Evolutionary conservation across 2,797 vertebrate genomes (phyloP), one percentile per base, ranked within the genome.

Genomic region (Delichon dasypus): DNA sequence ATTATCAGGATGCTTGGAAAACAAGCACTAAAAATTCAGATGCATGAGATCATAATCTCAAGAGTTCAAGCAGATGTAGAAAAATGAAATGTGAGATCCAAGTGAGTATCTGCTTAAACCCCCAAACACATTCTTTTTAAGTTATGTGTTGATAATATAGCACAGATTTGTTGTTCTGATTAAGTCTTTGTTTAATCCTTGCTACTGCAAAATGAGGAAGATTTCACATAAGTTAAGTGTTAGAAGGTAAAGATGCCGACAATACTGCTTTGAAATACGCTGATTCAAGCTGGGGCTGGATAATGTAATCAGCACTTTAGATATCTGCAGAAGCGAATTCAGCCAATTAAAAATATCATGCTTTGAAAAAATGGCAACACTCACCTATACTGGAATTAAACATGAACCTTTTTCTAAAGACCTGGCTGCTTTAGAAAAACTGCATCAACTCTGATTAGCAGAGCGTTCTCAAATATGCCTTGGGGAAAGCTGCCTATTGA

Each of bases 401-500:
- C 62, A 76, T 85, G 76, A 92, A 90, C 81, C 66, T 87, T 78
- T 84, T 94, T 85, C 92, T 73, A 85, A 96, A 96, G 89, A 96
- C 85, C 70, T 32, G 91, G 62, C 89, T 96, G 88, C 90, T 95
- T 96, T 95, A 93, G 82, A 95, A 95, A 81, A 91, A 79, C 96
- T 94, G 87, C 91, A 92, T 95, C 96, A 97, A 61, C 30, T 70
- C 68, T 80, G 95, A 95, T 85, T 94, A 96, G 88, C 95, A 76
- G 89, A 85, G 76, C 87, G 13, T 94, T 96, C 48, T 88, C 47
- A 94, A 94, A 93, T 94, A 88, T 92, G 94, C 97, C 90, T 96
- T 89, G 70, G 96, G 97, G 97, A 97, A 97, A 95, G 89, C 77
- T 94, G 93, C 88, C 94, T 96, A 96, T 96, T 96, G 96, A 97